Conservation (phyloP, 2,888 invertebrate species). For the Sialis fuliginosa region DNA sequence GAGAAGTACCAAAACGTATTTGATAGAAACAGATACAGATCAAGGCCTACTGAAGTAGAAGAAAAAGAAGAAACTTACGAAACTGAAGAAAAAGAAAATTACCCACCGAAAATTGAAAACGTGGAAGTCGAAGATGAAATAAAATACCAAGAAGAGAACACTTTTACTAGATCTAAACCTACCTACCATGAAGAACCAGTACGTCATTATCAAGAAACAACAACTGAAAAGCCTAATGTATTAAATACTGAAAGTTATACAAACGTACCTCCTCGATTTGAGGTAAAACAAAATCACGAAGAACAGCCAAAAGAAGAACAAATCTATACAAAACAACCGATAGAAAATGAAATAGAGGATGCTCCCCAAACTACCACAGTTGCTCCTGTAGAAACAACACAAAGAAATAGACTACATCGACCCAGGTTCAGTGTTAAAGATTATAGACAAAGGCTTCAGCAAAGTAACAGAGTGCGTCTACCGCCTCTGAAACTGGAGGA, state of each 20-base stretch:
- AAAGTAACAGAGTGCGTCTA: constrained; percentile 29
- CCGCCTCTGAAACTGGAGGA: constrained; percentile 30
- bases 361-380: constrained; percentile 20
- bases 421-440: constrained; percentile 64
- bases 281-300: constrained; percentile 2
- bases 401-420: constrained; percentile 35
- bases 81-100: not conserved
- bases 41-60: not conserved
- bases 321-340: not conserved
- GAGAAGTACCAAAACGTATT: not conserved
- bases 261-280: not conserved
- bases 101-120: not conserved
- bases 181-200: not conserved
- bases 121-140: not conserved
- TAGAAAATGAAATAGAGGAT: constrained; percentile 13
- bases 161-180: not conserved
- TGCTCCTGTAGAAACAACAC: constrained; percentile 21
- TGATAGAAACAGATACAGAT: too few relatives aligned
- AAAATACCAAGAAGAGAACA: not conserved
- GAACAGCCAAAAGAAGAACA: not conserved
- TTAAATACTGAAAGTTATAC: constrained; percentile 7
- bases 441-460: constrained; percentile 45
- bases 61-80: not conserved
- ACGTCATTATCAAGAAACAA: not conserved
- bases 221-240: constrained; percentile 6